Evolutionary conservation across 1,140 invertebrate species (phyloP).

Genomic region (Macrocentrus cingulum): DNA sequence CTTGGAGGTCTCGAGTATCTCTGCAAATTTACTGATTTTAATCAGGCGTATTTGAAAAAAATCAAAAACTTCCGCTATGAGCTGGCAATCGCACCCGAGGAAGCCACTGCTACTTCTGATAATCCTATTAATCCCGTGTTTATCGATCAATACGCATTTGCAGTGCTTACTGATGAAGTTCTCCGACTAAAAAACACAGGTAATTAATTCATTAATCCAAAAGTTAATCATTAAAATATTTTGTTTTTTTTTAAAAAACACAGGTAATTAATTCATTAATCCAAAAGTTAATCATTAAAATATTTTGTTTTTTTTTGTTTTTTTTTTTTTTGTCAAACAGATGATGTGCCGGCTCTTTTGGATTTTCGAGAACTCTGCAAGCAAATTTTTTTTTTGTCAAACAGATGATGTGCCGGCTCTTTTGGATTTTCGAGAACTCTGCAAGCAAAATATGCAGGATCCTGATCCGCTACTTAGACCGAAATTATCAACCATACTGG

Average conservation of each 20-base stretch:
- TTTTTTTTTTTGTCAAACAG: too few species aligned
- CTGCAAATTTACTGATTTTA: conserved; percentile 70
- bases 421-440: conserved; percentile 69
- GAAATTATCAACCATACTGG: conserved; percentile 64
- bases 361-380: conserved; percentile 72
- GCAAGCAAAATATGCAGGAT: conserved; percentile 66
- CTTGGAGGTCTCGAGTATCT: conserved; percentile 80
- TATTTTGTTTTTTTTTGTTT: conserved; percentile 24
- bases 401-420: conserved; percentile 71
- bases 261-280: conserved; percentile 45
- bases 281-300: too few species aligned
- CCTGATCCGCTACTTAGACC: conserved; percentile 62
- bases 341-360: conserved; percentile 66
- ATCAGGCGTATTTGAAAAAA: conserved; percentile 67
- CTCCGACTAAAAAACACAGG: conserved; percentile 65
- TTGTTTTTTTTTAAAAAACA: conserved; percentile 51
- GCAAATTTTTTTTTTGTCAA: too few species aligned
- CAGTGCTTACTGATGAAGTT: conserved; percentile 74
- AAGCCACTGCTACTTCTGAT: conserved; percentile 60
- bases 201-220: background rate
- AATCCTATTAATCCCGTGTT: conserved; percentile 53
- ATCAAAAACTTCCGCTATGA: conserved; percentile 70
- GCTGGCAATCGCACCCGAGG: conserved; percentile 70
- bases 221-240: too few species aligned
- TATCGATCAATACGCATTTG: conserved; percentile 82